phyloP scores from a whole-genome alignment of 2,113 vertebrate genomes.

The Ictidomys tridecemlineatus region DNA sequence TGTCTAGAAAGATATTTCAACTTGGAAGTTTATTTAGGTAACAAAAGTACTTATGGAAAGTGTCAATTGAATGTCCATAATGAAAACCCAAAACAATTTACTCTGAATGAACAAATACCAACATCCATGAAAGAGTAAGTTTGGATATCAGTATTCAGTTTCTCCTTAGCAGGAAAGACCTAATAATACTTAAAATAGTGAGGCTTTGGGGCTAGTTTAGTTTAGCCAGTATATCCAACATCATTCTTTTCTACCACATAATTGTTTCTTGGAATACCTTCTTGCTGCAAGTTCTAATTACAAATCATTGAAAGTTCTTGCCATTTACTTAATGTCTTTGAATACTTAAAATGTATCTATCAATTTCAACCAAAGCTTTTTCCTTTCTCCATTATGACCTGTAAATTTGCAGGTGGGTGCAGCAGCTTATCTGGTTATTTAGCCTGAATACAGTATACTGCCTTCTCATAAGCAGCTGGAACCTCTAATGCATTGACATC shows the following conservation, averaged over 20 bases:
- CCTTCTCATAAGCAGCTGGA: not conserved
- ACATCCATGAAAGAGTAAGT: not conserved
- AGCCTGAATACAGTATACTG: not conserved
- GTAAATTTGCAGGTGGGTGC: not conserved
- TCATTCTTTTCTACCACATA: not conserved
- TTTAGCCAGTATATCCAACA: not conserved
- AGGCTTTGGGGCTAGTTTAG: not conserved
- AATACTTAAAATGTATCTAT: conserved; percentile 13
- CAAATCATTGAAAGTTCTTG: not conserved
- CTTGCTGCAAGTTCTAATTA: conserved; percentile 25
- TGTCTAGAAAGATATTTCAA: conserved; percentile 18
- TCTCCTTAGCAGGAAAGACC: not conserved
- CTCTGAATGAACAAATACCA: conserved; percentile 15
- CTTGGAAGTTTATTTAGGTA: not conserved
- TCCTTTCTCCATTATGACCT: not conserved
- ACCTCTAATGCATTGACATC: not conserved
- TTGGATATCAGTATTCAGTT: not conserved
- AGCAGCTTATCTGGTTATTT: not conserved
- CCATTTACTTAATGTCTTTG: not conserved
- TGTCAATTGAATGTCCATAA: not conserved
- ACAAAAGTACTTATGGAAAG: conserved; percentile 29
- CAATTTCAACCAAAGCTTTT: not conserved
- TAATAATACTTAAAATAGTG: conserved; percentile 9
- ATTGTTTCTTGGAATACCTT: not conserved
- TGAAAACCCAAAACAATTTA: conserved; percentile 48